Evolutionary conservation across 92 coral and sea anemone genomes (phyloP).

Genomic region (Porites cylindrica): DNA sequence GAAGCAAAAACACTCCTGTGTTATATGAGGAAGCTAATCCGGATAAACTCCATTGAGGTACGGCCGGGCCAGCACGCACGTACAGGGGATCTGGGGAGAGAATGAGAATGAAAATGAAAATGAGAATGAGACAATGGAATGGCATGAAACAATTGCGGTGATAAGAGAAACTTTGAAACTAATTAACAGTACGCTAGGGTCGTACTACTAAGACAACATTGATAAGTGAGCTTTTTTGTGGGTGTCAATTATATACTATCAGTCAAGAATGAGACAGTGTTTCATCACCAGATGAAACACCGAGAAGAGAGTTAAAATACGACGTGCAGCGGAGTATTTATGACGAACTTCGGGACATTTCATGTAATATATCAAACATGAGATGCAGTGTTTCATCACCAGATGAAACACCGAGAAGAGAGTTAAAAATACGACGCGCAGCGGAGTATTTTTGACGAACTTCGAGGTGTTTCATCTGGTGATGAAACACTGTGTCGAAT

Average conservation of each 20-base stretch:
- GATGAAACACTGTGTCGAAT: no score
- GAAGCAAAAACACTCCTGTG: conserved; percentile 77
- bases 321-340: no score
- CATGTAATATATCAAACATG: no score
- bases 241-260: not conserved
- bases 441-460: no score
- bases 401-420: no score
- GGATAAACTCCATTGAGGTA: conserved; percentile 82
- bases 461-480: no score
- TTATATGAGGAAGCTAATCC: conserved; percentile 45
- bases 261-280: not conserved
- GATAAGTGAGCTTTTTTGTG: not conserved
- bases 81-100: conserved; percentile 74
- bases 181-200: not conserved
- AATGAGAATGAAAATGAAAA: not conserved
- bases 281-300: no score
- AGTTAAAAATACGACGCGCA: no score
- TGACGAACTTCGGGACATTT: no score
- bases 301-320: no score
- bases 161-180: not conserved
- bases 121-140: not conserved
- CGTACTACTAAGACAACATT: not conserved
- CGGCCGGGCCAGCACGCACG: conserved; percentile 74
- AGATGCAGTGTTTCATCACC: no score
- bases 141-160: not conserved